A percentile compares a stretch with the other conserved stretches of the same genome.
phyloP scores from a whole-genome alignment of 2,888 invertebrate species.

The Argyresthia goedartella region DNA sequence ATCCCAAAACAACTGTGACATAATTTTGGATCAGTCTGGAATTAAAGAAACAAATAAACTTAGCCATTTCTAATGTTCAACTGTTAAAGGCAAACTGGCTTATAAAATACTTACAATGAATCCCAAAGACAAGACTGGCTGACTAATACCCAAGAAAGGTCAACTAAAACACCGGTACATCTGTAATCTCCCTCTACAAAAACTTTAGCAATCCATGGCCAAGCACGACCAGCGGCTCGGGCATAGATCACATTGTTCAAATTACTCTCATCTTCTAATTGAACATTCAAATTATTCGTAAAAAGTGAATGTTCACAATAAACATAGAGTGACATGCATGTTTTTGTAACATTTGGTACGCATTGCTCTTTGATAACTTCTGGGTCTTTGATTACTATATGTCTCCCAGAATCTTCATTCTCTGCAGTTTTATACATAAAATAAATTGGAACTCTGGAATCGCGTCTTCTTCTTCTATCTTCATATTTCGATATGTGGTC shows the following conservation, averaged over 20 bases:
- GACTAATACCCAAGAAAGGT: constrained; percentile 75
- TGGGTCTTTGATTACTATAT: constrained; percentile 40
- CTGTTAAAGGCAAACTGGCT: background rate
- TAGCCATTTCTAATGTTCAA: background rate
- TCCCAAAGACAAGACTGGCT: constrained; percentile 67
- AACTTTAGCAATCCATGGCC: constrained; percentile 83
- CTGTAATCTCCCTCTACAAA: constrained; percentile 77
- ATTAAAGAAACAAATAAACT: background rate
- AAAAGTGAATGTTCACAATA: constrained; percentile 60
- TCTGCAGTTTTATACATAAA: constrained; percentile 32
- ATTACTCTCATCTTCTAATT: constrained; percentile 23
- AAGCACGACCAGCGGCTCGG: constrained; percentile 21
- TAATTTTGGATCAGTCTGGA: constrained; percentile 68
- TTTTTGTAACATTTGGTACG: constrained; percentile 54
- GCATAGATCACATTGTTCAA: constrained; percentile 16
- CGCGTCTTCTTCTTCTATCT: constrained; percentile 28
- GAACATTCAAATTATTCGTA: constrained; percentile 29
- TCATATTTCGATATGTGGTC: constrained; percentile 21
- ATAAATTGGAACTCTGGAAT: constrained; percentile 29
- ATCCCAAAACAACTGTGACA: constrained; percentile 77
- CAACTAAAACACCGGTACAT: constrained; percentile 79
- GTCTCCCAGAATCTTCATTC: constrained; percentile 21
- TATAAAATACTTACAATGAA: constrained; percentile 32
- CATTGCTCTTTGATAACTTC: constrained; percentile 52
- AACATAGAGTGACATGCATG: constrained; percentile 68